Base-by-base conservation (phyloP, 2,797 vertebrate species). In the Sebastes hubbsi region DNA sequence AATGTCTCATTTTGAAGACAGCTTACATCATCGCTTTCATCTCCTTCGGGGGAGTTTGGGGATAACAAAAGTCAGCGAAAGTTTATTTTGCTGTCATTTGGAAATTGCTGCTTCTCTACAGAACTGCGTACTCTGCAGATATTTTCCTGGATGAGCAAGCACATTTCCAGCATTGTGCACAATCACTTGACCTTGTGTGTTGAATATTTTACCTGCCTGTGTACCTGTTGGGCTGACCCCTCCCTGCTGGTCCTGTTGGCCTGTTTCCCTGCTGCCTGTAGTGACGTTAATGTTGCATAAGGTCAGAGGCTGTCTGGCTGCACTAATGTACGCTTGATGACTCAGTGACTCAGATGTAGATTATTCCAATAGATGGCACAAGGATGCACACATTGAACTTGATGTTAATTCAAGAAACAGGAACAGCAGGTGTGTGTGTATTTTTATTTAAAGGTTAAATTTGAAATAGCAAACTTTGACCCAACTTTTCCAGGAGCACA, bases 21-120 rank as follows among this genome's bases (percentile, higher is more conserved):
- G 65, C 76, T 88, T 83, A 77, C 80, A 62, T 90, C 85, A 88
- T 78, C 62, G 0, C 60, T 75, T 81, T 80, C 65, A 64, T 36
- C 82, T 79, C 79, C 67, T 65, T 2, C 2, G 58, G 78, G 49
- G 16, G 24, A 20, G 56, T 25, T 20, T 30, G 46, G 25, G 52
- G 78, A 75, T 59, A 32, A 72, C 13, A 16, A 34, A 85, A 82
- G 75, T 82, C 77, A 87, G 81, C 56, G 1, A 58, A 73, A 49
- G 66, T 88, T 78, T 74, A 32, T 85, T 85, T 81, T 61, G 70
- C 75, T 61, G 5, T 67, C 80, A 75, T 72, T 77, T 63, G 58
- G 84, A 86, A 63, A 64, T 36, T 13, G 25, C 30, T 1, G 20
- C 18, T 32, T 25, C 52, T 20, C 38, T 60, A 67, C 68, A 72